Evolutionary conservation across 2,888 invertebrate genomes (phyloP), one percentile per base, ranked within the genome.

Genomic region (Cenopis cana): DNA sequence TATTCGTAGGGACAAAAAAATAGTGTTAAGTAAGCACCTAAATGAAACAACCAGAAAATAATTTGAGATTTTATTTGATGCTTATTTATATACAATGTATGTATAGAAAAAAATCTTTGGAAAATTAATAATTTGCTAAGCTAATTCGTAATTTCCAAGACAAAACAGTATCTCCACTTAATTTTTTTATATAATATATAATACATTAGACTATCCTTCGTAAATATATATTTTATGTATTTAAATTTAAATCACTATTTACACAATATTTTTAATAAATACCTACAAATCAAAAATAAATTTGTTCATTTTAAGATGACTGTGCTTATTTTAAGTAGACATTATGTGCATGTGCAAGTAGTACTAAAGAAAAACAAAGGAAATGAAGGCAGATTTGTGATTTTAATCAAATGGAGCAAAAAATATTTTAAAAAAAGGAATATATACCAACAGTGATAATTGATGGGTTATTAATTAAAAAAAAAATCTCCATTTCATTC

Each of bases 21-120:
- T 46, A 12, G 8, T n/a, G 2, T 3, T 38, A 38, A 41, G 5
- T n/a, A 41, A 5, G 14, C 1, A 24, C 24, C 24, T 14, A 20
- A 68, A 54, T 65, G 18, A 72, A 67, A 73, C 56, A 46, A 62
- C 33, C 1, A 11, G 12, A 18, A 33, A 62, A 11, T 8, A 50
- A 41, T 54, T 69, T 69, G 24, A 67, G 62, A 67, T 69, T 67
- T 67, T 69, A 69, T 73, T 73, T 67, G 9, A 54, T 65, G 52
- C 57, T 29, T 64, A 54, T 62, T 38, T 73, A 61, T 66, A 73
- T 52, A 73, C 59, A 56, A 36, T 57, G 12, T 52, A 55, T 52
- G 57, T n/a, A 56, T 65, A 56, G 24, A 65, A 68, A 46, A 33
- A 72, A 70, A 67, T 59, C 66, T 59, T 73, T 64, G 56, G 61